Evolutionary conservation across 2,797 vertebrate genomes (phyloP), one percentile per base, ranked within the genome.

Genomic region (Danio jaintianensis): DNA sequence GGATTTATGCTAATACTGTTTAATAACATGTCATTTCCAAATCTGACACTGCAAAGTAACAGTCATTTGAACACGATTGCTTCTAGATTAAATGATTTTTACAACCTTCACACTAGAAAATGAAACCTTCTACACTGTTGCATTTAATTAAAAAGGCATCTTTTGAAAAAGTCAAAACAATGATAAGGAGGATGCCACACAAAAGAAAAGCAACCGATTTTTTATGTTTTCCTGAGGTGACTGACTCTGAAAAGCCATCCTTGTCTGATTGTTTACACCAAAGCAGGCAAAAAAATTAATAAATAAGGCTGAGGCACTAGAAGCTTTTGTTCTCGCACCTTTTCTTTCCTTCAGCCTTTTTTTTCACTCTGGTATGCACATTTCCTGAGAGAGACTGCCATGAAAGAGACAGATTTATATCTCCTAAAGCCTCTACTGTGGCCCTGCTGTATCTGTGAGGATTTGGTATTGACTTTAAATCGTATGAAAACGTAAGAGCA

Each of bases 391-490:
- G 83, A 74, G 80, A 90, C 86, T 67, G 64, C 58, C 66, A 71
- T 67, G 64, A 76, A 81, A 80, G 66, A 83, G 53, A 78, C 67
- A 78, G 89, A 89, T 87, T 87, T 85, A 87, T 86, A 85, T 84
- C 86, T 91, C 89, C 75, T 84, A 83, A 86, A 87, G 79, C 82
- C 82, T 70, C 47, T 82, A 56, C 77, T 87, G 82, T 85, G 63
- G 80, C 75, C 16, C 68, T 76, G 80, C 87, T 85, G 74, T 76
- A 61, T 85, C 82, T 86, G 73, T 82, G 84, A 87, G 89, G 87
- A 90, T 91, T 83, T 90, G 87, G 87, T 87, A 92, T 88, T 84
- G 85, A 82, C 79, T 73, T 70, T 62, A 73, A 76, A 80, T 43
- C 77, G 10, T 18, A 56, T 43, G 40, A 77, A 85, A 79, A 20